phyloP scores from a whole-genome alignment of 2,113 vertebrate genomes.

The Rattus norvegicus region DNA sequence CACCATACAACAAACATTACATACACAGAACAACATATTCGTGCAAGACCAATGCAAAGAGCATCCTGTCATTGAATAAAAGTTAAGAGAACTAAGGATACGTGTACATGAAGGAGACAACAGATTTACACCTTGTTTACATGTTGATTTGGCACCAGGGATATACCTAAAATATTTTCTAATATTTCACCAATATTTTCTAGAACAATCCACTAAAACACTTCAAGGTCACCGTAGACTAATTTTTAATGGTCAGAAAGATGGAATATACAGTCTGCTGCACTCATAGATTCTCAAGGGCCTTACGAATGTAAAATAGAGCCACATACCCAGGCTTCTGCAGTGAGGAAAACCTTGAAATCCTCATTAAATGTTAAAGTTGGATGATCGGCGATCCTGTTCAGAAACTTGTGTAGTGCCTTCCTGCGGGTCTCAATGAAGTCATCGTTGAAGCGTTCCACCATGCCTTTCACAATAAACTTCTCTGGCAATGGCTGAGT shows the following conservation, averaged over 20 bases:
- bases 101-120: neutral
- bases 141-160: neutral
- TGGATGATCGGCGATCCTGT: slow-evolving; percentile 94
- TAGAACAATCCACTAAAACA: neutral
- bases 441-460: slow-evolving; percentile 96
- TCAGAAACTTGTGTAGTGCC: slow-evolving; percentile 95
- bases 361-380: slow-evolving; percentile 95
- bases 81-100: neutral
- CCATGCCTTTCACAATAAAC: slow-evolving; percentile 97
- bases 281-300: neutral
- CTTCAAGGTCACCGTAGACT: neutral
- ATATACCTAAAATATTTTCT: neutral
- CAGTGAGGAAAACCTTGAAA: slow-evolving; percentile 96
- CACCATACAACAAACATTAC: neutral
- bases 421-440: slow-evolving; percentile 96
- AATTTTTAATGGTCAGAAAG: neutral
- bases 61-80: neutral
- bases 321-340: slow-evolving; percentile 89
- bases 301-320: slow-evolving; percentile 58
- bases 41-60: neutral
- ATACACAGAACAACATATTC: neutral
- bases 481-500: slow-evolving; percentile 96
- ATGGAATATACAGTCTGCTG: neutral
- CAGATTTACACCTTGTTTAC: neutral
- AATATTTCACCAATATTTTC: neutral